Evolutionary conservation across 2,113 vertebrate species (phyloP).

Genomic region (Scolopax mira): DNA sequence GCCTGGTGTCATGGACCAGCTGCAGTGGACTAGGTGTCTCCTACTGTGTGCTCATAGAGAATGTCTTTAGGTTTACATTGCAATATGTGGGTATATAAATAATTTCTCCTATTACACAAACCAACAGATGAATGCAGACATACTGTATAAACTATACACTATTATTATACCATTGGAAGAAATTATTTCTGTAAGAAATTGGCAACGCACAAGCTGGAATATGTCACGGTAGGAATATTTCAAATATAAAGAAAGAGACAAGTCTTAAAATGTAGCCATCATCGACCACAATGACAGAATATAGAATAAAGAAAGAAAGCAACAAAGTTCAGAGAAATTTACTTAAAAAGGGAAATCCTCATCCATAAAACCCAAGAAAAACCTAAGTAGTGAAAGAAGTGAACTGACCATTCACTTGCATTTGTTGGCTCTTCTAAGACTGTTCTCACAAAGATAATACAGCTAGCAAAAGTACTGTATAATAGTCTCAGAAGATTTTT

Average conservation of each 20-base stretch:
- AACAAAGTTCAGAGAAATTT: not conserved
- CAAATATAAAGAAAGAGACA: not conserved
- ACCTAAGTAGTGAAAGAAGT: not conserved
- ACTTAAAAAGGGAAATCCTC: not conserved
- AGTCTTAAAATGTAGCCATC: not conserved
- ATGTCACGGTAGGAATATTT: not conserved
- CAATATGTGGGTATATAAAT: not conserved
- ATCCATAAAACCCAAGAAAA: not conserved
- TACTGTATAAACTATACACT: not conserved
- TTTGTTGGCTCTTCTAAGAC: not conserved
- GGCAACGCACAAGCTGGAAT: not conserved
- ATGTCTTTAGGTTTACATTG: not conserved
- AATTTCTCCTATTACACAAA: not conserved
- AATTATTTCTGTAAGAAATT: not conserved
- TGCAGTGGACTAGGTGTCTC: not conserved
- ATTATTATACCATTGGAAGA: not conserved
- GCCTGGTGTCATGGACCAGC: not conserved
- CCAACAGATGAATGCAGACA: not conserved
- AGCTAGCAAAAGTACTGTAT: not conserved
- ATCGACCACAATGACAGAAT: not conserved
- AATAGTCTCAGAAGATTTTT: not conserved
- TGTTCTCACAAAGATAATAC: not conserved
- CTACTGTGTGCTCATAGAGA: not conserved
- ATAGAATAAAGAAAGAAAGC: not conserved
- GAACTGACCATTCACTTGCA: not conserved